phyloP scores from a whole-genome alignment of 2,113 vertebrate species.

The Brachyistius frenatus region DNA sequence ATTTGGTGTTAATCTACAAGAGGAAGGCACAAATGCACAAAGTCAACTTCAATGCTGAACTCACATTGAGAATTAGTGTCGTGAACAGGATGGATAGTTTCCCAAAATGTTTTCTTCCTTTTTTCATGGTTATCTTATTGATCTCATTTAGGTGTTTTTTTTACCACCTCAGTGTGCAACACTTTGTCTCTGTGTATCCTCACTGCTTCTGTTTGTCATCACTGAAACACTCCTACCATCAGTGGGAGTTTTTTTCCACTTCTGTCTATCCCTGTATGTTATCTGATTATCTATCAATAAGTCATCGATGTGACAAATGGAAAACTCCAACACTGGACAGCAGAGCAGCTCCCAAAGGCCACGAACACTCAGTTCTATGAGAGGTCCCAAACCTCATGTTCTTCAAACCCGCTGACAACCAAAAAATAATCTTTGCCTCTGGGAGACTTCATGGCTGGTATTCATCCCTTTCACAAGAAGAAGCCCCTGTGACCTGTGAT shows the following conservation, averaged over 20 bases:
- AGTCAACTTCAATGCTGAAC: too few species aligned
- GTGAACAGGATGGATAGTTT: too few species aligned
- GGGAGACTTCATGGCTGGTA: constrained; percentile 45
- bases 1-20: too few species aligned
- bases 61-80: too few species aligned
- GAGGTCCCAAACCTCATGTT: constrained; percentile 11
- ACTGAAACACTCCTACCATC: too few species aligned
- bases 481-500: constrained; percentile 59
- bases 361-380: neutral
- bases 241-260: neutral
- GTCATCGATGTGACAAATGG: constrained; percentile 19
- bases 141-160: too few species aligned
- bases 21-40: too few species aligned
- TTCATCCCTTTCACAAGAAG: constrained; percentile 23
- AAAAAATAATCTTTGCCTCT: constrained; percentile 27
- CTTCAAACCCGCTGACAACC: constrained; percentile 36
- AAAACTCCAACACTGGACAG: neutral
- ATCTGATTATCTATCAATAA: constrained; percentile 24
- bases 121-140: too few species aligned
- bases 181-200: too few species aligned
- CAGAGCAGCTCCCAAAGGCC: neutral
- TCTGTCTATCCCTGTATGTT: neutral
- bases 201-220: too few species aligned
- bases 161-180: too few species aligned
- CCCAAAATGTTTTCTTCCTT: too few species aligned